Evolutionary conservation across 2,113 vertebrate species (phyloP), one percentile per base, ranked within the genome.

Genomic region (Micronycteris hirsuta): DNA sequence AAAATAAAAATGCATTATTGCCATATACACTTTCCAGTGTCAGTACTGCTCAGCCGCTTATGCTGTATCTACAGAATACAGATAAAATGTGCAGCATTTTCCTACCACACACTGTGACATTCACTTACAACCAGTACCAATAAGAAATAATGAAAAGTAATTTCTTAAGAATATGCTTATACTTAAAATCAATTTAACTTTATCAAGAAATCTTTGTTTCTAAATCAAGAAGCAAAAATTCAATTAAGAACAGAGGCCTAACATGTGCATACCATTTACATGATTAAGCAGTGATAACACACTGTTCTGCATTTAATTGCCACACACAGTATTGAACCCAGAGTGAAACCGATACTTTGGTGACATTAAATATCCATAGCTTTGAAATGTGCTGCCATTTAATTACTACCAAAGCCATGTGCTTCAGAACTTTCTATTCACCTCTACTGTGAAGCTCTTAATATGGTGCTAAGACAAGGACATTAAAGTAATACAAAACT

Each of bases 151-250:
- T 86, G 54, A 97, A 91, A 93, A 88, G 90, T 17, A 96, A 97
- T 96, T 97, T 97, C 80, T 96, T 90, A 92, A 88, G 91, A 97
- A 97, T 98, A 98, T 4, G 7, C 71, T 98, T 71, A 91, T 97
- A 91, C 89, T 98, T 95, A 96, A 94, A 95, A 94, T 94, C 71
- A 76, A 70, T 96, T 98, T 97, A 54, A 96, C 93, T 97, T 97
- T 97, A 96, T 95, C 47, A 56, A 96, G 93, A 81, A 49, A 91
- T 96, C 98, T 97, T 97, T 97, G 68, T 96, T 98, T 97, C 96
- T 98, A 97, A 98, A 98, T 67, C 96, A 97, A 97, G 85, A 96
- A 97, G 89, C 28, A 97, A 98, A 98, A 97, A 97, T 91, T 71
- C 38, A 97, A 86, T 97, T 97, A 97, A 84, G 96, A 95, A 74